phyloP scores from a whole-genome alignment of 2,888 invertebrate genomes.

The Phortica magna region DNA sequence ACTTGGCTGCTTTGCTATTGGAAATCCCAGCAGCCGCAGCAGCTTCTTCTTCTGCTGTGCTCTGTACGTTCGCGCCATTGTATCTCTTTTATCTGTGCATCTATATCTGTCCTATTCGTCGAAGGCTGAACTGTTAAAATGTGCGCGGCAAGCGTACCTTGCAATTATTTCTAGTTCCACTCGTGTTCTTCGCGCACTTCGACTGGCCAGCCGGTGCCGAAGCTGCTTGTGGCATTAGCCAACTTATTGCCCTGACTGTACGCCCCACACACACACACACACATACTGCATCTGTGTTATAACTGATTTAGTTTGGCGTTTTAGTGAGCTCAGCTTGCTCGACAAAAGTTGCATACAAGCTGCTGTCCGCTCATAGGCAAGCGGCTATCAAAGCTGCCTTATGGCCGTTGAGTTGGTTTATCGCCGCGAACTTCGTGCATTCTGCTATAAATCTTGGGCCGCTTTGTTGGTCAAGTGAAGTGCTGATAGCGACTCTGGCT shows the following conservation, averaged over 20 bases:
- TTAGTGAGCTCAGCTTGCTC: background rate
- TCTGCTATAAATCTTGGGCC: background rate
- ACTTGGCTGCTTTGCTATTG: background rate
- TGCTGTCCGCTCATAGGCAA: constrained; percentile 6
- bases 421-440: background rate
- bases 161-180: constrained; percentile 53
- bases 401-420: background rate
- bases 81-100: constrained; percentile 36
- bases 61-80: background rate
- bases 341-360: constrained; percentile 11
- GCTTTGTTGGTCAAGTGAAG: background rate
- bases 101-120: constrained; percentile 43
- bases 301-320: constrained; percentile 18
- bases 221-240: constrained; percentile 32
- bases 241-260: background rate
- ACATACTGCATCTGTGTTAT: background rate
- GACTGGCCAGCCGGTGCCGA: background rate
- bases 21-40: background rate
- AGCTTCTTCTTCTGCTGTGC: background rate
- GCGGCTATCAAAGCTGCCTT: constrained; percentile 26
- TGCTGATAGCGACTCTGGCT: background rate
- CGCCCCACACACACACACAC: background rate
- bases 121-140: constrained; percentile 55
- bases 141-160: constrained; percentile 38
- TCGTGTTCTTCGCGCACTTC: constrained; percentile 15